Evolutionary conservation across 1,140 invertebrate species (phyloP), one percentile per base, ranked within the genome.

Genomic region (Lanistes nyassanus): DNA sequence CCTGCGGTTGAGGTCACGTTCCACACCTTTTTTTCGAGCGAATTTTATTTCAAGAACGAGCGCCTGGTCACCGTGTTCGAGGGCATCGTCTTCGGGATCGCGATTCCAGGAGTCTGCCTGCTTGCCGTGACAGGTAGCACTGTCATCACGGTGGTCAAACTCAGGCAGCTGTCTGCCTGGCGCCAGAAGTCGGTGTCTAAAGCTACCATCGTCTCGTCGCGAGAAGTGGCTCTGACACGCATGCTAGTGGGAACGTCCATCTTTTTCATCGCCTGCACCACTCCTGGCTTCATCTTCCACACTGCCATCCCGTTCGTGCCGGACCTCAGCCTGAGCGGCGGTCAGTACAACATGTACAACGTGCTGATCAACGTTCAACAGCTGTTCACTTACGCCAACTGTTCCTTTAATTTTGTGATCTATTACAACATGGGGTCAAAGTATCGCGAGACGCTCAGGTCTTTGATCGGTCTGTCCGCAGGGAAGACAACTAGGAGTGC

Each of bases 161-260:
- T 77, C 23, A 47, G 29, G 23, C 29, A 74, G 39, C 56, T 73
- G 64, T 56, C 76, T 21, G 71, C 66, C 31, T 77, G 76, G 76
- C 76, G 76, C 7, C 0, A 60, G 21, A 6, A 65, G 37, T 67
- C 70, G 3, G 56, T 64, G 6, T 66, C 68, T 6, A 36, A 31
- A 51, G 56, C 55, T 36, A 34, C 26, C 68, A 9, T 29, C 29
- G 36, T 21, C 19, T 29, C 62, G 29, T 26, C 26, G 21, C 29
- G 70, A 26, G 76, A 74, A 39, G 65, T 58, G 31, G 58, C 70
- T n/a, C 21, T 72, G 19, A 71, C 71, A 16, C 70, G 66, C 39
- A 66, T 77, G 60, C 53, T 77, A 9, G 58, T 79, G 16, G 53
- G 65, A 6, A 74, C 65, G 9, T 62, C 75, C 13, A 36, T 64